Evolutionary conservation across 2,888 invertebrate genomes (phyloP), one percentile per base, ranked within the genome.

Genomic region (Alviniconcha strummeri): DNA sequence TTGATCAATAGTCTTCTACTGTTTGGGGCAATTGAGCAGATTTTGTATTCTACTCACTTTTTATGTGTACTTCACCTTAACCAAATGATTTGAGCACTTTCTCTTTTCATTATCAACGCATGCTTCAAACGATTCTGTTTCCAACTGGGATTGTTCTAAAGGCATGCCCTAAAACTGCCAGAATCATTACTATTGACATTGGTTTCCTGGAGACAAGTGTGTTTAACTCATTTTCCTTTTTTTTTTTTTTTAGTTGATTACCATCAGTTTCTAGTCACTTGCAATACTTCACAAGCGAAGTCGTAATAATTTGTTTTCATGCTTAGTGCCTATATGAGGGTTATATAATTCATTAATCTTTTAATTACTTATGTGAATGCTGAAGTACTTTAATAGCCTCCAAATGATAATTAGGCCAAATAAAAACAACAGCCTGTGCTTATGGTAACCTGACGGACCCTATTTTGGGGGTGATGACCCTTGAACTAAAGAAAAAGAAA

Each of bases 131-230:
- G 36, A 60, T 77, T 60, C 60, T 8, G 36, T 78, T 19, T 9
- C 36, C 64, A 36, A 78, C 64, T 78, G 78, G 78, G 78, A 36
- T 60, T 60, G 8, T 60, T 17, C 64, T 55, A 13, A 64, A 78
- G 64, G 78, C 78, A 78, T 78, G 78, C 78, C 52, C 64, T 64
- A 78, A 78, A 78, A 57, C 52, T 78, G 36, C 9, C 19, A 36
- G 60, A 60, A 64, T 52, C 57, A 57, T 19, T n/a, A 77, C 6
- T 77, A 19, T 77, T 78, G 78, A 64, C 52, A 19, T 36, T 78
- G 78, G 78, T 78, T 78, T 78, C 78, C 78, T 78, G 78, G 57
- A 78, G 57, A 78, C 78, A 64, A 78, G 78, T 78, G 78, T 78
- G 78, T 78, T 36, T 78, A 64, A 78, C 69, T 80, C 19, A 19